These are phyloP conservation scores for Eriocheir sinensis DNA, from an alignment of 1,140 invertebrate species.

Conservation along the genomic window DNA sequence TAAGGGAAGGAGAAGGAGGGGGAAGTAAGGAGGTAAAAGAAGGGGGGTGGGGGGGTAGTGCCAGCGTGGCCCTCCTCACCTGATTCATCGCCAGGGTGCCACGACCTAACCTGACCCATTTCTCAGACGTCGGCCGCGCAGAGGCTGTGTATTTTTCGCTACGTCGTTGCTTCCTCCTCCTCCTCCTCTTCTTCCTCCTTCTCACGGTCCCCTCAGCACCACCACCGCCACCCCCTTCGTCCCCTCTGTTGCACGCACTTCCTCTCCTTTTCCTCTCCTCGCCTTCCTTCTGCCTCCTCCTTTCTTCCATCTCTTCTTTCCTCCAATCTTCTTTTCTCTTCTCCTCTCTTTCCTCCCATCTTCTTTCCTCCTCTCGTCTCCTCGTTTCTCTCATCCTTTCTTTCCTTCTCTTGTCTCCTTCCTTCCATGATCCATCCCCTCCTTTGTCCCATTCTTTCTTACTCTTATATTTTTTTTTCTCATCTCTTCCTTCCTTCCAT, in stretches of 20 bases:
- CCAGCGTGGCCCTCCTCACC: constrained; percentile 3
- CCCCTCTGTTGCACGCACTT: not conserved
- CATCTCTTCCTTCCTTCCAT: not conserved
- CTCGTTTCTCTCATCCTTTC: not conserved
- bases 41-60: constrained; percentile 21
- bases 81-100: constrained; percentile 64
- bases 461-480: too few relatives aligned
- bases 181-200: not conserved
- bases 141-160: constrained; percentile 64
- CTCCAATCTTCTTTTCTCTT: not conserved
- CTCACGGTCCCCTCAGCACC: not conserved
- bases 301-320: not conserved
- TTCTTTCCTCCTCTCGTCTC: not conserved
- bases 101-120: constrained; percentile 69
- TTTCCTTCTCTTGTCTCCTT: not conserved
- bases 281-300: not conserved
- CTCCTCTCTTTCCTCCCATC: not conserved
- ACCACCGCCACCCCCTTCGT: not conserved
- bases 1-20: not conserved
- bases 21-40: not conserved
- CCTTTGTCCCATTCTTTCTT: too few relatives aligned
- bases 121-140: constrained; percentile 58
- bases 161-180: constrained; percentile 47
- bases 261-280: not conserved
- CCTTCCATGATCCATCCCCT: too few relatives aligned